These are phyloP conservation scores for Osmoderma eremita DNA, from an alignment of 2,888 invertebrate genomes.

Conservation along the genomic window DNA sequence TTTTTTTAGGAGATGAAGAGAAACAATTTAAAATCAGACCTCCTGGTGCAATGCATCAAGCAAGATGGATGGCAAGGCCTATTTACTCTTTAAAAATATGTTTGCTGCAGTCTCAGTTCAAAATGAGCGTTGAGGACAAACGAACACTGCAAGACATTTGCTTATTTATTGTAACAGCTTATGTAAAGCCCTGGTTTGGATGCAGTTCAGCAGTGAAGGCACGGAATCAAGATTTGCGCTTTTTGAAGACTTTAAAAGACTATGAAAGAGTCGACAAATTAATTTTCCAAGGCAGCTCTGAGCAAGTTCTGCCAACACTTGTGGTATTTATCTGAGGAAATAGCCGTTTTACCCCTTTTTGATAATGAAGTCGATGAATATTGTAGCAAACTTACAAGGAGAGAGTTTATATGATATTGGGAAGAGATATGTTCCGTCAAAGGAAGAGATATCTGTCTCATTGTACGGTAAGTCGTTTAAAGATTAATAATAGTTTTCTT, in stretches of 20 bases:
- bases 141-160: constrained; percentile 6
- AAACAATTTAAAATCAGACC: too few species aligned
- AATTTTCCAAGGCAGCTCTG: not conserved
- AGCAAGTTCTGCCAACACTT: constrained; percentile 7
- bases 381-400: constrained; percentile 19
- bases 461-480: not conserved
- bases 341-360: constrained; percentile 16
- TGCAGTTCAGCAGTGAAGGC: too few species aligned
- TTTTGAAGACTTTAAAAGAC: not conserved
- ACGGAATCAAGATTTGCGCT: too few species aligned
- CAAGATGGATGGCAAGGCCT: not conserved
- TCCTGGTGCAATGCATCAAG: too few species aligned
- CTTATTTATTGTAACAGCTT: not conserved
- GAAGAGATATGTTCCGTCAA: not conserved
- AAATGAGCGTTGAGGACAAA: not conserved
- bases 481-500: constrained; percentile 1
- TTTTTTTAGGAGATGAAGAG: not conserved
- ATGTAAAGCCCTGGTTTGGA: constrained; percentile 5
- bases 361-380: constrained; percentile 11
- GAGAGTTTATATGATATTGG: not conserved
- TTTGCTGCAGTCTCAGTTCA: not conserved
- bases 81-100: not conserved
- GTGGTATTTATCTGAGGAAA: constrained; percentile 20
- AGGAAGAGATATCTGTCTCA: not conserved
- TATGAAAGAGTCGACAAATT: not conserved